phyloP scores from a whole-genome alignment of 2,797 vertebrate species.

The Bovichtus variegatus region DNA sequence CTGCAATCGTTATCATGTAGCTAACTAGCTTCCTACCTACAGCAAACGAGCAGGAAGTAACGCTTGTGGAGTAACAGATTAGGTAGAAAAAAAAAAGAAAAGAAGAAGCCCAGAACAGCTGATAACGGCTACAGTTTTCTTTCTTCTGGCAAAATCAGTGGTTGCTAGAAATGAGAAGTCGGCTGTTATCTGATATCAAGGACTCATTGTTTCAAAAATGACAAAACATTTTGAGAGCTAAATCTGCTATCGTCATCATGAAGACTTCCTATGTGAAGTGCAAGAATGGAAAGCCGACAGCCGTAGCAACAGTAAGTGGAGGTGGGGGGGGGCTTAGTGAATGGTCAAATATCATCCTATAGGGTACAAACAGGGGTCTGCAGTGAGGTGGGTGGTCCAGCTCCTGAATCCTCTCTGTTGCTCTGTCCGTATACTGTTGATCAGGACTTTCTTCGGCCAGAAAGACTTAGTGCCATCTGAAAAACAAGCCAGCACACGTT shows the following conservation, averaged over 20 bases:
- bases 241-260: not conserved
- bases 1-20: not conserved
- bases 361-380: slow-evolving; percentile 15
- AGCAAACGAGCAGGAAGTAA: not conserved
- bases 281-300: not conserved
- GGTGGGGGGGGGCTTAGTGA: not conserved
- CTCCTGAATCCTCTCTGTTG: slow-evolving; percentile 36
- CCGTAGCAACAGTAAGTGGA: not conserved
- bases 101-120: not conserved
- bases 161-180: not conserved
- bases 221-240: not conserved
- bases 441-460: slow-evolving; percentile 45
- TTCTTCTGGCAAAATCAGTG: not conserved
- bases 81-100: too few relatives aligned
- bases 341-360: not conserved
- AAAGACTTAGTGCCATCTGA: slow-evolving; percentile 58
- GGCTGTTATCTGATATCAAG: not conserved
- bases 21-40: not conserved
- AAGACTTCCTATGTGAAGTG: not conserved
- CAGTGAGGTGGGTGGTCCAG: slow-evolving; percentile 65
- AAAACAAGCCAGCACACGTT: slow-evolving; percentile 58
- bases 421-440: slow-evolving; percentile 27
- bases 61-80: not conserved
- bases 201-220: not conserved
- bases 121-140: not conserved